Evolutionary conservation across 2,797 vertebrate genomes (phyloP), one percentile per base, ranked within the genome.

Genomic region (Borostomias antarcticus): DNA sequence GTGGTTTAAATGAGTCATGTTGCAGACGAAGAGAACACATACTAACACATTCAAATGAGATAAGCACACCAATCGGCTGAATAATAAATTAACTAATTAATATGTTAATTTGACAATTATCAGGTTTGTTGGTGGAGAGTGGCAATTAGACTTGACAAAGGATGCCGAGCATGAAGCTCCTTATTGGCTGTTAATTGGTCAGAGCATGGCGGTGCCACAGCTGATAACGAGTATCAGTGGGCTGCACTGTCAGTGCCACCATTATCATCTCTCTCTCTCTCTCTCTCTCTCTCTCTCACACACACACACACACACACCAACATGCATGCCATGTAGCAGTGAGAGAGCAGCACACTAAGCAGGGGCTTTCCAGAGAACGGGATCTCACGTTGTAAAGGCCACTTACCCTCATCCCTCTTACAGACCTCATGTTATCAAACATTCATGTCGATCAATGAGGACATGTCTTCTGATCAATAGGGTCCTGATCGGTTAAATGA

Each of bases 21-120:
- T 45, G n/a, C 17, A 13, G 15, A 45, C 15, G 13, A 45, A 35
- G 15, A 58, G 30, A 37, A 53, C 21, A 15, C 25, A 66, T 30
- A 30, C 26, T 66, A 65, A 65, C 47, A 15, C 19, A 66, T 66
- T 47, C 53, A 66, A 66, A 66, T 58, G 21, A 58, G 56, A 35
- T 58, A 37, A 58, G 35, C 30, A 58, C 32, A 58, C n/a, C 23
- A 2, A 48, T 25, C 40, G 15, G 33, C 26, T 10, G 37, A 64
- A 64, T 37, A 2, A 53, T 25, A 64, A 50, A 66, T 45, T 57
- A 58, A 54, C 58, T 40, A 47, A 48, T 66, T 19, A 58, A 66
- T 57, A 15, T 47, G 47, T 66, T 57, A 21, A 48, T 58, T 32
- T 48, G 64, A 45, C 19, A 47, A 47, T 13, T 48, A 58, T 57